Conservation (phyloP, 2,797 vertebrate genomes). For the Nyctalus aviator region DNA sequence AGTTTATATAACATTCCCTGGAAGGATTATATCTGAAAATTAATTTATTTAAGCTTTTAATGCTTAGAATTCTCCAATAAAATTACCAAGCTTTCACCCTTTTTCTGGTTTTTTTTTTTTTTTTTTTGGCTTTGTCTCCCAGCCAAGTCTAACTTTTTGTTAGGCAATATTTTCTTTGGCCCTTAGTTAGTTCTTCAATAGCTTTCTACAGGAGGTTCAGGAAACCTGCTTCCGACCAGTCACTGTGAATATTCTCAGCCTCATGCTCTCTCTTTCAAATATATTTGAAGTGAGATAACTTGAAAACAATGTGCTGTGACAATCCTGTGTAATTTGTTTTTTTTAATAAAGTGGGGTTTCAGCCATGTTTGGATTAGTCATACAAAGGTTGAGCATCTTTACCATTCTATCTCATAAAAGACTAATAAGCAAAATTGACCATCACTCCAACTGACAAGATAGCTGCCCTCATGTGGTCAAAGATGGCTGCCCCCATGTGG, state of each 20-base stretch:
- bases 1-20: not conserved
- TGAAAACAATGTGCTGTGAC: not conserved
- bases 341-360: not conserved
- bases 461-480: no score
- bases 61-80: not conserved
- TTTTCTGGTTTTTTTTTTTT: conserved; percentile 26
- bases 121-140: conserved; percentile 47
- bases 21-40: not conserved
- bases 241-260: not conserved
- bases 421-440: no score
- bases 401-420: not conserved
- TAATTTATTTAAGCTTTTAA: not conserved
- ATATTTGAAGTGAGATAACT: not conserved
- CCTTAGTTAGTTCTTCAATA: conserved; percentile 73
- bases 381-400: not conserved
- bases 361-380: not conserved
- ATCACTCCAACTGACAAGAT: no score
- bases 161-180: conserved; percentile 58
- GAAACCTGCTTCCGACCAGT: not conserved
- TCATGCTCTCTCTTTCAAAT: not conserved
- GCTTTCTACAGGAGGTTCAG: conserved; percentile 48
- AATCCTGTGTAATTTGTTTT: not conserved
- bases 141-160: conserved; percentile 17
- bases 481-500: no score
- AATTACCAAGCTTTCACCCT: not conserved